Evolutionary conservation across 2,113 vertebrate genomes (phyloP).

Genomic region (Mustelus asterias): DNA sequence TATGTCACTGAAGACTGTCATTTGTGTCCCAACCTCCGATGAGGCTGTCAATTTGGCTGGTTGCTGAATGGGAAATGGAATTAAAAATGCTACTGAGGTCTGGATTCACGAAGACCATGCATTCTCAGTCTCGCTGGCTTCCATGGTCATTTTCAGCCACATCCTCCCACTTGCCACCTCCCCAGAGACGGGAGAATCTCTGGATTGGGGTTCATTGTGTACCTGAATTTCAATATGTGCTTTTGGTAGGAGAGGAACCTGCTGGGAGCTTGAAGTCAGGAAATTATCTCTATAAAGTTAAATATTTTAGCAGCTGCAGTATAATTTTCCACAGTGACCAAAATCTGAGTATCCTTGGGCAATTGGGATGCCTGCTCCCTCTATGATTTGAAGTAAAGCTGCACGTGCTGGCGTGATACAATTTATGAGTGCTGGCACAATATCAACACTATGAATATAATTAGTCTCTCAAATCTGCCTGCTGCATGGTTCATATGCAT

Average conservation of each 20-base stretch:
- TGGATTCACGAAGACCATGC: too few relatives aligned
- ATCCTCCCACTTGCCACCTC: neutral
- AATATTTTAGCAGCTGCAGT: neutral
- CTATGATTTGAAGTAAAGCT: neutral
- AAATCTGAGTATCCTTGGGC: neutral
- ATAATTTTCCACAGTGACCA: neutral
- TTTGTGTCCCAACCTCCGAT: neutral
- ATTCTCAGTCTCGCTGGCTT: too few relatives aligned
- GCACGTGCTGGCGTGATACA: neutral
- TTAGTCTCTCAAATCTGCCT: neutral
- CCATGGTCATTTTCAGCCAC: too few relatives aligned
- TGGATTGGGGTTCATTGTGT: neutral
- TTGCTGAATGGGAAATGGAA: neutral
- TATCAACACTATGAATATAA: slow-evolving; percentile 8
- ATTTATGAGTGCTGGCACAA: neutral
- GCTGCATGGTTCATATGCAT: neutral
- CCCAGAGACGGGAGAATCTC: neutral
- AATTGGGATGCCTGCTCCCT: neutral
- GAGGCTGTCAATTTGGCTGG: neutral
- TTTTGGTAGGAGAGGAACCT: neutral
- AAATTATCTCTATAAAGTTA: neutral
- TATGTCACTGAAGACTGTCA: neutral
- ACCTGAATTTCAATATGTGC: neutral
- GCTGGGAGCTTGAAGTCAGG: neutral
- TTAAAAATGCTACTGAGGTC: neutral